Conservation (phyloP, 2,797 vertebrate genomes). For the Myiothlypis chrysogaster region DNA sequence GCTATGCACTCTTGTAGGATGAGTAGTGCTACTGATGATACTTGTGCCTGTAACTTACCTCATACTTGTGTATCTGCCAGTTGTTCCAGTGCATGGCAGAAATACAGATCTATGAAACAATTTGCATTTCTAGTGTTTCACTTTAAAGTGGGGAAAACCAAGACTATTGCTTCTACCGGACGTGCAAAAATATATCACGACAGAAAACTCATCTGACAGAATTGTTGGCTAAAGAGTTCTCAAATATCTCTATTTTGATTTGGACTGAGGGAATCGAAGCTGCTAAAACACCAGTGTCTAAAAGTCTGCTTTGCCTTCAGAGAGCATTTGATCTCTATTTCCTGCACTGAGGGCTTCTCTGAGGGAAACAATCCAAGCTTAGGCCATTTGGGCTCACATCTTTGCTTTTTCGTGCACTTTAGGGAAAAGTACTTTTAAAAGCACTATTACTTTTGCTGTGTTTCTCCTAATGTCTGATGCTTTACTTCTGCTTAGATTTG, state of each 20-base stretch:
- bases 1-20: background rate
- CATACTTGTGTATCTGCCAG: background rate
- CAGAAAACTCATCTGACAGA: background rate
- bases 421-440: background rate
- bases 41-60: background rate
- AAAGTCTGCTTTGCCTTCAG: background rate
- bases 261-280: background rate
- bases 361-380: background rate
- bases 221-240: background rate
- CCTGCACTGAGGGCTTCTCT: background rate
- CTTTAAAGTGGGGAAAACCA: background rate
- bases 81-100: background rate
- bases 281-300: background rate
- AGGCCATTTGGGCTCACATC: background rate
- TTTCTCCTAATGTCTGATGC: background rate
- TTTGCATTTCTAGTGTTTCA: background rate
- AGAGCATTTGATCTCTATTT: background rate
- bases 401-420: background rate
- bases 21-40: background rate
- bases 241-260: background rate
- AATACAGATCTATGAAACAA: background rate
- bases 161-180: background rate
- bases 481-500: background rate
- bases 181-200: background rate
- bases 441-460: background rate